These are phyloP conservation scores for Brachynemurus nebulosus DNA, from an alignment of 2,888 invertebrate species.

Conservation along the genomic window DNA sequence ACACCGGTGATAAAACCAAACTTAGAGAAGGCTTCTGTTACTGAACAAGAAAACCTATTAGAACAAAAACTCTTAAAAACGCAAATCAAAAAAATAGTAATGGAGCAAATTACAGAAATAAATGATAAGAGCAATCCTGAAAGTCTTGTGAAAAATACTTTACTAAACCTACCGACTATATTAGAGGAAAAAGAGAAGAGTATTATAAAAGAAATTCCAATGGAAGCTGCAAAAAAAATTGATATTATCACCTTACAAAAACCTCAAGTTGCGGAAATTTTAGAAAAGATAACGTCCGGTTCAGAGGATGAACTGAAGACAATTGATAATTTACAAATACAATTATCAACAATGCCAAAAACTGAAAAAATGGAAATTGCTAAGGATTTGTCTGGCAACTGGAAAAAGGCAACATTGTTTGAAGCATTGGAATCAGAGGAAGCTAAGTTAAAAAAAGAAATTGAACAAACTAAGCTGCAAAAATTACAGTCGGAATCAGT, in stretches of 20 bases:
- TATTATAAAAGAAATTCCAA: not conserved
- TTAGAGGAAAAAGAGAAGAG: not conserved
- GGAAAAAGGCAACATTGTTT: conserved; percentile 15
- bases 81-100: not conserved
- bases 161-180: not conserved
- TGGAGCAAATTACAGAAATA: conserved; percentile 5
- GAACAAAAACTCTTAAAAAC: not conserved
- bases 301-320: too few species aligned
- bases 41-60: conserved; percentile 5
- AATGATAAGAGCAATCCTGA: conserved; percentile 11
- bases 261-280: conserved; percentile 7
- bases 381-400: conserved; percentile 12
- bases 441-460: conserved; percentile 7
- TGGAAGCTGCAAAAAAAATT: conserved; percentile 6
- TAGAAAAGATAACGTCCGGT: too few species aligned
- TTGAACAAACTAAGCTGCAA: conserved; percentile 11
- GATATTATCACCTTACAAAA: conserved; percentile 5
- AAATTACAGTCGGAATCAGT: conserved; percentile 9
- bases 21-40: conserved; percentile 11
- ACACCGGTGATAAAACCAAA: conserved; percentile 5
- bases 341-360: too few species aligned
- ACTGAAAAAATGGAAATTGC: too few species aligned
- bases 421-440: conserved; percentile 9
- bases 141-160: conserved; percentile 7
- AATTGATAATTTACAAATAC: too few species aligned